Evolutionary conservation across 2,113 vertebrate genomes (phyloP).

Genomic region (Neolamprologus longior): DNA sequence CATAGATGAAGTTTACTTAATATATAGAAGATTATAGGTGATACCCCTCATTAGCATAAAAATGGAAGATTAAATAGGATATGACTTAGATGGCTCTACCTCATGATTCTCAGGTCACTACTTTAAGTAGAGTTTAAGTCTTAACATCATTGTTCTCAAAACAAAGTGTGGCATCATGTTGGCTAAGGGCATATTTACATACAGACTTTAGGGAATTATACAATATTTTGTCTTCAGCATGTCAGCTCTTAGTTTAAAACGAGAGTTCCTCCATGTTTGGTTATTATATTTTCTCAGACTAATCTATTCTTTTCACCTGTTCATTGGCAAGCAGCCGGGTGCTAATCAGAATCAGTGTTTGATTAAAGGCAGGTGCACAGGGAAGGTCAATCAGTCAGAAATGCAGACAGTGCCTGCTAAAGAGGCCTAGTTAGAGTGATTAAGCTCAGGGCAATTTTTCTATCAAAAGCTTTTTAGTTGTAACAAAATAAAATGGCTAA

Average conservation of each 20-base stretch:
- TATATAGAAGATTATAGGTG: neutral
- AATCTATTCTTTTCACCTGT: neutral
- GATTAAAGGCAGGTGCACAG: conserved; percentile 27
- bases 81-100: neutral
- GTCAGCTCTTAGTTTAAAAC: neutral
- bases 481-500: neutral
- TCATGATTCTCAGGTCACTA: neutral
- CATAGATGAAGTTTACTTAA: neutral
- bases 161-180: neutral
- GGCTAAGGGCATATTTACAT: neutral
- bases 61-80: neutral
- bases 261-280: neutral
- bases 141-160: neutral
- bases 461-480: neutral
- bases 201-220: neutral
- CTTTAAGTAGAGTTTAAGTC: neutral
- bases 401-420: neutral
- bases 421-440: neutral
- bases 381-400: conserved; percentile 10
- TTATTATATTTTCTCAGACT: neutral
- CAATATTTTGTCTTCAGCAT: neutral
- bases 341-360: conserved; percentile 14
- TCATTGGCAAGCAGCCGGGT: neutral
- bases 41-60: neutral
- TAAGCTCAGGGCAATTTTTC: neutral